Evolutionary conservation across 1,140 invertebrate species (phyloP).

Genomic region (Thaumatotibia leucotreta): DNA sequence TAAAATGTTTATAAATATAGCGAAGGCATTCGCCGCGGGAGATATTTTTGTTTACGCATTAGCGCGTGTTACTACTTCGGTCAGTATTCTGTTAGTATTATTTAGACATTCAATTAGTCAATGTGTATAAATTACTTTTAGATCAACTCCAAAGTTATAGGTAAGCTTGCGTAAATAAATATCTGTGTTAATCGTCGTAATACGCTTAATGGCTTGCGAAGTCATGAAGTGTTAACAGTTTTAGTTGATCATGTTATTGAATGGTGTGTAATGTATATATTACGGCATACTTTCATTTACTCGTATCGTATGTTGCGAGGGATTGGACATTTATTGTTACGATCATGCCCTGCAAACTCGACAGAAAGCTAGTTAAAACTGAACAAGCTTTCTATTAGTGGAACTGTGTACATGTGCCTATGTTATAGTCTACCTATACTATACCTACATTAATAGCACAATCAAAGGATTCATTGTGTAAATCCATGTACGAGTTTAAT

Average conservation of each 20-base stretch:
- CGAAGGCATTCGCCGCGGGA: slow-evolving; percentile 8
- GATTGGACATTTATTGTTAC: not conserved
- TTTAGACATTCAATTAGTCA: slow-evolving; percentile 5
- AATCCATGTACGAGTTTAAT: too few relatives aligned
- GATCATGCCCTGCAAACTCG: not conserved
- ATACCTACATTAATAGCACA: too few relatives aligned
- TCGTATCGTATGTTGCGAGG: not conserved
- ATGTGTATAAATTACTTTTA: not conserved
- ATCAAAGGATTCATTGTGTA: too few relatives aligned
- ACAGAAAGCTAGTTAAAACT: not conserved
- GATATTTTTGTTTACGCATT: slow-evolving; percentile 8
- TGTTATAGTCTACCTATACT: too few relatives aligned
- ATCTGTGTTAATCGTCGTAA: not conserved
- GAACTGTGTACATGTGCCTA: not conserved
- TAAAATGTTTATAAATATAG: slow-evolving; percentile 14
- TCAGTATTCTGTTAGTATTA: not conserved
- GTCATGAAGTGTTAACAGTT: not conserved
- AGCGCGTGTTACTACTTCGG: not conserved
- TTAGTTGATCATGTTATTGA: not conserved
- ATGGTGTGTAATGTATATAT: not conserved
- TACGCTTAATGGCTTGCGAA: not conserved
- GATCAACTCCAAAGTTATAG: not conserved
- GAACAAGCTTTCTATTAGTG: not conserved
- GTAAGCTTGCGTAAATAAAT: not conserved
- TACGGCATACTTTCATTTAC: not conserved